Evolutionary conservation across 2,113 vertebrate species (phyloP).

Genomic region (Struthio camelus): DNA sequence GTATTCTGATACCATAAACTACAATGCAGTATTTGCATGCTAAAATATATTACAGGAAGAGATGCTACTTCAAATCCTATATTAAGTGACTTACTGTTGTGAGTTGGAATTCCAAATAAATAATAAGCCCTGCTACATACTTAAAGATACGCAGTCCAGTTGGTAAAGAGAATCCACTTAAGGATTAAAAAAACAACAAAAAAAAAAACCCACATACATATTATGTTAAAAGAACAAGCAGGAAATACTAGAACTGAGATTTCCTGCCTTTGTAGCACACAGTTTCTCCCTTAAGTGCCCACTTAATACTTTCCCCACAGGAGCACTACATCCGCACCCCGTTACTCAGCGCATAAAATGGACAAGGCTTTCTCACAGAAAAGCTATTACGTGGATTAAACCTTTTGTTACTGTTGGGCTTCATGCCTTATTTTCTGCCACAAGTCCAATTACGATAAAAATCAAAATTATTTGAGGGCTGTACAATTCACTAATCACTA

Average conservation of each 20-base stretch:
- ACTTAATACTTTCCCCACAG: not conserved
- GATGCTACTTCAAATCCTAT: constrained; percentile 32
- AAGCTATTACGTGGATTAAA: not conserved
- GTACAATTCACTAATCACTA: not conserved
- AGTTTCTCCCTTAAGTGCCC: not conserved
- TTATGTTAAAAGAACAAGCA: not conserved
- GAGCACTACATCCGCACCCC: not conserved
- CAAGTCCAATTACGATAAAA: not conserved
- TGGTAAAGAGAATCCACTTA: constrained; percentile 22
- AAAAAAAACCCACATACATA: not conserved
- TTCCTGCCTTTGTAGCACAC: not conserved
- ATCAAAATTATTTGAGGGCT: not conserved
- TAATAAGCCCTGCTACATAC: constrained; percentile 18
- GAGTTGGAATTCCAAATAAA: constrained; percentile 52
- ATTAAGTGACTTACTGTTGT: constrained; percentile 1
- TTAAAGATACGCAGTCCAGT: not conserved
- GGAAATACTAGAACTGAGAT: not conserved
- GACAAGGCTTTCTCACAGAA: not conserved
- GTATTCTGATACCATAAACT: constrained; percentile 54
- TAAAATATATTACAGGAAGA: constrained; percentile 36
- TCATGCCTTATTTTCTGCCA: not conserved
- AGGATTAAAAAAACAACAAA: not conserved
- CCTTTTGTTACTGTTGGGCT: not conserved
- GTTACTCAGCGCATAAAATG: not conserved
- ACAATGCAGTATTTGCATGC: constrained; percentile 53